Evolutionary conservation across 2,888 invertebrate species (phyloP), one percentile per base, ranked within the genome.

Genomic region (Mesochorus sp.): DNA sequence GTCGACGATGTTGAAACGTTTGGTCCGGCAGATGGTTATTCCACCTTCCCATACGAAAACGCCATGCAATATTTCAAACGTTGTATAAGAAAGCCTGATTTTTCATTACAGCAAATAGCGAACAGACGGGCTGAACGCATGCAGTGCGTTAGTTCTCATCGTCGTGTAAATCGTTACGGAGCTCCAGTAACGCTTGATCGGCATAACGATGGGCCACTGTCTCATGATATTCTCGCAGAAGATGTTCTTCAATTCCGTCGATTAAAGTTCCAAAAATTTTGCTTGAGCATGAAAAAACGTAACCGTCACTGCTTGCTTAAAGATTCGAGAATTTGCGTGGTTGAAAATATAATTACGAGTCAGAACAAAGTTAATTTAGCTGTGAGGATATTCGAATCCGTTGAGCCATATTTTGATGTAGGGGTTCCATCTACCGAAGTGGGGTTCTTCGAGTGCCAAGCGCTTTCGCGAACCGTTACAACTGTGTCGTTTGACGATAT

Each of bases 11-110:
- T 70, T 1, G 17, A 34, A 47, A 2, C 26, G 19, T n/a, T 70
- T 3, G 59, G 59, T 10, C 59, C 59, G 2, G 34, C 24, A 8
- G 68, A 70, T 10, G 21, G 2, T 5, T 70, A 49, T 39, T 72
- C 70, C 17, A 17, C 70, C 1, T 71, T 61, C 39, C 61, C 61
- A 17, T 71, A 28, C 28, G 70, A 61, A 49, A 71, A 71, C 8
- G 59, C 49, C 10, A 70, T 70, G 59, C 21, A 10, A 19, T 14
- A 21, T 14, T 70, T 49, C 49, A 47, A 59, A 0, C 3, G 49
- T 8, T 59, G 31, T n/a, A n/a, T 34, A 26, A 49, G 59, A 17
- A 49, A 70, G n/a, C 37, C 39, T 0, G 10, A 55, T 31, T n/a
- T 55, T 0, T 42, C 44, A 3, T 14, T 66, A 14, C 66, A 66